Evolutionary conservation across 2,113 vertebrate genomes (phyloP), one percentile per base, ranked within the genome.

Genomic region (Eonycteris spelaea): DNA sequence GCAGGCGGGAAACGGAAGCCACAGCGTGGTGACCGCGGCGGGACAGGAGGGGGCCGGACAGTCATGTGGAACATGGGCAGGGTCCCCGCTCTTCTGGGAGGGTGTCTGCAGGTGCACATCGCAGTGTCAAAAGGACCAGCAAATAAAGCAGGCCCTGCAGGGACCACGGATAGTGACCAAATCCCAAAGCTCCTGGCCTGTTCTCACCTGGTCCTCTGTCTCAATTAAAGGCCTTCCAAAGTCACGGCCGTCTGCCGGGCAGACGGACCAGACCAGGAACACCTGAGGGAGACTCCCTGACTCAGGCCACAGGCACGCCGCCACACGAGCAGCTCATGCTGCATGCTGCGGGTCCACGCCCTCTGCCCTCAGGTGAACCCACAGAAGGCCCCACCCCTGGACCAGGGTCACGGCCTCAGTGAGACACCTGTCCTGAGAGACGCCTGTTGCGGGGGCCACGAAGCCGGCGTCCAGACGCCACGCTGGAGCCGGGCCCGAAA

Each of bases 1-100:
- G 61, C 4, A 8, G 22, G 2, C 0, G 1, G 30, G 5, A 43
- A 3, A 22, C 18, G 48, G 10, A 78, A 6, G 15, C 2, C 0
- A 21, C 35, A 35, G 57, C 13, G 18, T 4, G 14, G 35, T 48
- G 59, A 33, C 30, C 78, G 24, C 15, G 10, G 38, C 26, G 51
- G 30, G 68, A 40, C 28, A 33, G 55, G 35, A 22, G 15, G 16
- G 10, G 14, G 48, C 16, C 43, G 30, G 24, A 43, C 6, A 12
- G 19, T 38, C 59, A 30, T 28, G 5, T 2, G 4, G 83, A 38
- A 57, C 19, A 13, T 59, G 2, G 73, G 75, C 70, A 19, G 51
- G 57, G 82, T 6, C 67, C 18, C 5, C 1, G 70, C 86, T n/a
- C 12, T 35, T 22, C 51, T 3, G 40, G 5, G 26, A 21, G n/a